Base-by-base conservation (phyloP, 2,888 invertebrate genomes). In the Netelia melanura region DNA sequence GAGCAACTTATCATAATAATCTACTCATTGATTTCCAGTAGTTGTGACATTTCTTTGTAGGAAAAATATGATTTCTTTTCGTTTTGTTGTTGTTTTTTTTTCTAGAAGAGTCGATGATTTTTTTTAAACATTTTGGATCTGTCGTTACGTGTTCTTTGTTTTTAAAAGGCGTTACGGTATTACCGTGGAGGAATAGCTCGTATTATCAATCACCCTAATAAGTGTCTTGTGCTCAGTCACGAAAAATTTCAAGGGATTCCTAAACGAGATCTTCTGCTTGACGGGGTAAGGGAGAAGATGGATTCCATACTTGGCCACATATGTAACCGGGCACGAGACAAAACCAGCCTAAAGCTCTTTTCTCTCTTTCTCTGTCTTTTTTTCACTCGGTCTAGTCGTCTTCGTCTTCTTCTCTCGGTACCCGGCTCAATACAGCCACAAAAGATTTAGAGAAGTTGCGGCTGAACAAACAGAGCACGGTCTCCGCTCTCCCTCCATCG, bases 391-490 rank as follows among this genome's bases (percentile, higher is more conserved):
- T 30, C 70, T 54, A 56, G 48, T 44, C 38, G 1, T 78, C 64
- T 25, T 44, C 71, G 17, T 79, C 64, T 65, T 79, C 64, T 64
- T 76, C 30, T 67, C 67, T 82, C 79, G 76, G 79, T 85, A 65
- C 77, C 67, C 61, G 54, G 75, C 85, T 85, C 85, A 71, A 82
- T 85, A 82, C 85, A 79, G 87, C 88, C 88, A 93, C 93, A 93
- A 93, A 93, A 93, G 93, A 93, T 93, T 91, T 92, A 92, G 92
- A 93, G 92, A 93, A 92, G 92, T 93, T 91, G 92, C 93, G 93
- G 93, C 93, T 93, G 93, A 93, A 93, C 91, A 93, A 93, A 93
- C 93, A 93, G 88, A 89, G 87, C 86, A 83, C 89, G 79, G 87
- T 88, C 89, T 88, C 89, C 89, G 89, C 88, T 90, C 74, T 38